Evolutionary conservation across 2,888 invertebrate species (phyloP).

Genomic region (Nesidiocoris tenuis): DNA sequence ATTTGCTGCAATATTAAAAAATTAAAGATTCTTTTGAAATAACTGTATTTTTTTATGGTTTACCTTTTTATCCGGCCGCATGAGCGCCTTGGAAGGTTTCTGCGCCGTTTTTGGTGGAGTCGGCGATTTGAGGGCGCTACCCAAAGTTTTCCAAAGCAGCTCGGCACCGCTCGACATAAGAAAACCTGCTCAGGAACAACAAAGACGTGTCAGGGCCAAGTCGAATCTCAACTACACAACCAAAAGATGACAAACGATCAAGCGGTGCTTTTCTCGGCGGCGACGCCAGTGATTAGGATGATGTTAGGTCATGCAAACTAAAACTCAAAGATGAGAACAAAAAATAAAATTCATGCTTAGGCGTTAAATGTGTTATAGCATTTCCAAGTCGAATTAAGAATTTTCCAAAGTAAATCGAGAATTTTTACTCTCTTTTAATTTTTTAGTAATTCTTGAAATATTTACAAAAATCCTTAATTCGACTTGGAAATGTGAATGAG

Average conservation of each 20-base stretch:
- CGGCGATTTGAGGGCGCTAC: constrained; percentile 56
- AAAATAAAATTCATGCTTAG: neutral
- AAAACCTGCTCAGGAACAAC: constrained; percentile 54
- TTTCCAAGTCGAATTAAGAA: no score
- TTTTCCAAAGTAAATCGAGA: no score
- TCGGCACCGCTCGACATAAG: constrained; percentile 67
- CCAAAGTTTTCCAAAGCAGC: constrained; percentile 64
- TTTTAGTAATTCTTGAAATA: no score
- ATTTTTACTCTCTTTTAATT: neutral
- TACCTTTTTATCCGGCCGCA: constrained; percentile 53
- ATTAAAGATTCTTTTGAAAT: no score
- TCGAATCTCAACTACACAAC: constrained; percentile 18
- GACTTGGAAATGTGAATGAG: no score
- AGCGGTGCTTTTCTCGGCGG: constrained; percentile 16
- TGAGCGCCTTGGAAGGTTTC: constrained; percentile 44
- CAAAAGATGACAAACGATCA: constrained; percentile 17
- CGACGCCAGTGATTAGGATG: neutral
- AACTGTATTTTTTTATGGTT: no score
- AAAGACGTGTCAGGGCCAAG: constrained; percentile 47
- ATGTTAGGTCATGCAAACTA: constrained; percentile 9
- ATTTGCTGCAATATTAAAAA: neutral
- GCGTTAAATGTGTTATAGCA: neutral
- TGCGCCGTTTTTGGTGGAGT: constrained; percentile 45
- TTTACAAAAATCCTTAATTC: no score
- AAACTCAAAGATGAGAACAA: constrained; percentile 20